A percentile compares a stretch with the other conserved stretches of the same genome.
Conservation (phyloP, 2,888 invertebrate species). For the Pantelozetes paolii region DNA sequence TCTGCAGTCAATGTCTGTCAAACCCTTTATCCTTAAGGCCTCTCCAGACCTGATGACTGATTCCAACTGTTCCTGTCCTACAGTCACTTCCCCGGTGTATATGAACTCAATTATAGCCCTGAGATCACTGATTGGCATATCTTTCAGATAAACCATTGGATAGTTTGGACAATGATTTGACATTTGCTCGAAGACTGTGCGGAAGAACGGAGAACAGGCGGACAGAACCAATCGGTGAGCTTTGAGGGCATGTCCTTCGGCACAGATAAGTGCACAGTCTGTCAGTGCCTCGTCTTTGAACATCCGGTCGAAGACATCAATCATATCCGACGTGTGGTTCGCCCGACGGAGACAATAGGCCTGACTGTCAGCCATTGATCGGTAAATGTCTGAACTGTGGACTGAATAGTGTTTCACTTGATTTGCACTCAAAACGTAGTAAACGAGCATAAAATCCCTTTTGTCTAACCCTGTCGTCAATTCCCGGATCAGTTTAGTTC, state of each 20-base stretch:
- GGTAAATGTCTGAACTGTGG: not conserved
- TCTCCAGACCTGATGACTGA: conserved; percentile 37
- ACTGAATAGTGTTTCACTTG: conserved; percentile 1
- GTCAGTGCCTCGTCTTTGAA: conserved; percentile 41
- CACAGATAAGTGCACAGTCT: conserved; percentile 40
- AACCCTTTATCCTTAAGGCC: conserved; percentile 39
- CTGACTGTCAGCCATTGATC: conserved; percentile 28
- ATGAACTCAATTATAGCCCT: conserved; percentile 41
- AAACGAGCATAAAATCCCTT: conserved; percentile 28
- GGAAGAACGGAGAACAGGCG: conserved; percentile 38
- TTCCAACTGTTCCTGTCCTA: conserved; percentile 33
- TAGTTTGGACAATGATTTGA: conserved; percentile 24
- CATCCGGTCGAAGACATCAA: conserved; percentile 33
- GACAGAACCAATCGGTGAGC: conserved; percentile 41
- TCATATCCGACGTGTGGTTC: conserved; percentile 27
- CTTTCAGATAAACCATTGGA: conserved; percentile 42
- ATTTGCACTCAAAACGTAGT: conserved; percentile 7
- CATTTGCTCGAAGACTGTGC: conserved; percentile 32
- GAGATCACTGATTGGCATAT: conserved; percentile 40
- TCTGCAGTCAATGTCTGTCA: conserved; percentile 24
- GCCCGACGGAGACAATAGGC: conserved; percentile 29
- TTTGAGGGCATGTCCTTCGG: conserved; percentile 36
- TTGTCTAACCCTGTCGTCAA: too few relatives aligned
- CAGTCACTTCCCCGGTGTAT: conserved; percentile 41
- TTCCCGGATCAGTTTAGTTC: too few relatives aligned